Conservation (phyloP, 2,888 invertebrate genomes). For the Rhopalosiphum nymphaeae region DNA sequence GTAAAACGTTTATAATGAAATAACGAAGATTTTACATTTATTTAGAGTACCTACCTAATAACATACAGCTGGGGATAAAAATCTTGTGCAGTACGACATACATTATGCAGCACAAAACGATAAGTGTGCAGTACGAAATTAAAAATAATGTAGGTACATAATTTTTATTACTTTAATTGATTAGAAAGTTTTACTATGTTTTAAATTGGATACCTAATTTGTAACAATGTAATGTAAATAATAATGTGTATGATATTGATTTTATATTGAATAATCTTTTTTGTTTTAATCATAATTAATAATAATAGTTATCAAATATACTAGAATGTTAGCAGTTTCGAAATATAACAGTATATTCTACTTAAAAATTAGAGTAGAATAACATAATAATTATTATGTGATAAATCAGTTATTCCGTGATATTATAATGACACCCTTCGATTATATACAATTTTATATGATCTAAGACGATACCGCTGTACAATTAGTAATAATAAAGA, state of each 20-base stretch:
- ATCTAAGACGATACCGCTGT: neutral
- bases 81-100: neutral
- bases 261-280: neutral
- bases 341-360: neutral
- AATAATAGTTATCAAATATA: neutral
- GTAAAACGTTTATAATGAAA: slow-evolving; percentile 2
- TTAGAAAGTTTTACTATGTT: neutral
- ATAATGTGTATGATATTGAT: neutral
- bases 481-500: neutral
- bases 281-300: neutral
- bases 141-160: neutral
- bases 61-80: neutral
- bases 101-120: neutral
- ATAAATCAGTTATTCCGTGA: slow-evolving; percentile 1
- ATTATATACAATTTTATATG: neutral
- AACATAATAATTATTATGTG: neutral
- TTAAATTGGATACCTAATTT: neutral
- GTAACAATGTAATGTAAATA: neutral
- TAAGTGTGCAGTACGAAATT: neutral
- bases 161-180: neutral
- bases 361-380: neutral
- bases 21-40: neutral
- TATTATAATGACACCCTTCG: neutral
- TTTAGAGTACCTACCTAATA: neutral
- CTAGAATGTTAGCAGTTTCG: neutral